Evolutionary conservation across 2,888 invertebrate species (phyloP), one percentile per base, ranked within the genome.

Genomic region (Apodemia duryi): DNA sequence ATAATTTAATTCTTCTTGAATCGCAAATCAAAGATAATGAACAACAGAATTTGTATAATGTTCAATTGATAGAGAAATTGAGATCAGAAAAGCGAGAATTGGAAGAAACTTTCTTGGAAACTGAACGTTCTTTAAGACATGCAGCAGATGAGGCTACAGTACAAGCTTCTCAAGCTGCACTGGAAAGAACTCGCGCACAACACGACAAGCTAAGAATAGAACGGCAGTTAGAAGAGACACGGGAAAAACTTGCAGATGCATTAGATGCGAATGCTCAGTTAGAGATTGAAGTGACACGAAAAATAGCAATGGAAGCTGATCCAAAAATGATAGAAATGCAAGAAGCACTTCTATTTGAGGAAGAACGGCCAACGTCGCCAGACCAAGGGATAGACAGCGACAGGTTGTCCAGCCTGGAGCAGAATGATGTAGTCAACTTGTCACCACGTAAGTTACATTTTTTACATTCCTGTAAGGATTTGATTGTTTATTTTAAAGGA

Each of bases 361-460:
- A 90, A 69, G 91, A 90, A 13, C 79, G 92, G 38, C 87, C 92
- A 3, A 89, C 95, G 1, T 97, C 97, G 0, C 97, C 97, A 0
- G 97, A 97, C 85, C 93, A 97, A 76, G 97, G 97, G n/a, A 97
- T 97, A 70, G 97, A 97, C 80, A 97, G 97, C 76, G 97, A 97
- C 80, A 86, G 95, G 68, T 86, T 94, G 64, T 93, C 95, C 68
- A 93, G 95, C 81, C 78, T 95, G 74, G 93, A 95, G 88, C 93
- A 93, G 69, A 92, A 92, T 71, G 90, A 92, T 51, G 88, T 83
- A 46, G 78, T 91, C 61, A 79, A 87, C 49, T 75, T 88, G 69
- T 91, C 91, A 65, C 88, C 90, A 10, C 84, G 92, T 92, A 80
- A 86, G 92, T 64, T 13, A 21, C 10, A n/a, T 21, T 51, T 51